A percentile compares a stretch with the other conserved stretches of the same genome.
Conservation (phyloP, 2,888 invertebrate species). For the Thera britannica region DNA sequence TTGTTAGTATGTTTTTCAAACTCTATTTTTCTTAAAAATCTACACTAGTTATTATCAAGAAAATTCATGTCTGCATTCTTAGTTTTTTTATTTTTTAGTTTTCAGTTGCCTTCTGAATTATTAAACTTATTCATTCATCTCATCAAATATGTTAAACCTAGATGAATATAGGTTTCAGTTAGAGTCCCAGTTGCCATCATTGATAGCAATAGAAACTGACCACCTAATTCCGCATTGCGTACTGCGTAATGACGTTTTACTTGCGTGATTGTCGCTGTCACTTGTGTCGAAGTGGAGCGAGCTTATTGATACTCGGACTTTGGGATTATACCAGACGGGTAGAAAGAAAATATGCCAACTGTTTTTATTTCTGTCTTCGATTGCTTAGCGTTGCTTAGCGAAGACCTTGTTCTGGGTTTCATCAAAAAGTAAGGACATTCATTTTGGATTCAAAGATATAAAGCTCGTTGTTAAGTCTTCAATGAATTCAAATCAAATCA, state of each 20-base stretch:
- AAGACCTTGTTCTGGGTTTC: neutral
- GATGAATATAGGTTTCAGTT: neutral
- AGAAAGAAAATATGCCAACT: slow-evolving; percentile 7
- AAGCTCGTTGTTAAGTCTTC: too few species aligned
- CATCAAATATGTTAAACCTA: too few species aligned
- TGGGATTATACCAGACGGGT: slow-evolving; percentile 17
- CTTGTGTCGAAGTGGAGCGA: slow-evolving; percentile 56
- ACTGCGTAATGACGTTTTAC: slow-evolving; percentile 75
- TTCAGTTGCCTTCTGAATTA: too few species aligned
- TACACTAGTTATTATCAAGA: too few species aligned
- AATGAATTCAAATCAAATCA: too few species aligned
- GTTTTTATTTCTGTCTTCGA: neutral
- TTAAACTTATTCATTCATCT: too few species aligned
- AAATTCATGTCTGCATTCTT: too few species aligned
- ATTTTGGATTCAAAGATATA: too few species aligned
- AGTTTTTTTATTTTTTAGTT: too few species aligned
- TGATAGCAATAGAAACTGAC: slow-evolving; percentile 35
- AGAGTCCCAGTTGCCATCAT: slow-evolving; percentile 1
- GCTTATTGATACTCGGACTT: slow-evolving; percentile 57
- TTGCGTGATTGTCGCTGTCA: slow-evolving; percentile 76
- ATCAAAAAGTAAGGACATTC: neutral
- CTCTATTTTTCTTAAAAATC: too few species aligned
- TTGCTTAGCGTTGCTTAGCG: too few species aligned
- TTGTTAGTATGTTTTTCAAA: too few species aligned
- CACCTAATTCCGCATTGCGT: slow-evolving; percentile 57